phyloP scores from a whole-genome alignment of 35 echinoderm and acorn worm genomes.

The Chiridota heheva region DNA sequence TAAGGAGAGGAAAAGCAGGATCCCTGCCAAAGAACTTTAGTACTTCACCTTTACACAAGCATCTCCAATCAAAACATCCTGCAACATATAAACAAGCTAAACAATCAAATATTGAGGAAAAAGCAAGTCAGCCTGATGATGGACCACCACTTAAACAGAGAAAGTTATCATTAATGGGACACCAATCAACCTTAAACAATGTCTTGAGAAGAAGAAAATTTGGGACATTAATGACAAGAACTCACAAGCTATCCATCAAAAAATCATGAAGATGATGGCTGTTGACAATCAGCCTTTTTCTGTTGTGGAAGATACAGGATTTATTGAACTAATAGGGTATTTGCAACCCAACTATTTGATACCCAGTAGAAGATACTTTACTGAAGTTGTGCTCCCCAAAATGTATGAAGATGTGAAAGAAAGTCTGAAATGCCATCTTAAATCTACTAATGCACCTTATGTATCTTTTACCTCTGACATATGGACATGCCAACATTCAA shows the following conservation, averaged over 20 bases:
- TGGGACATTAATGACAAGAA: slow-evolving; percentile 8
- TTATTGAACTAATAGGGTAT: not conserved
- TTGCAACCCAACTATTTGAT: not conserved
- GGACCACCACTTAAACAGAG: not conserved
- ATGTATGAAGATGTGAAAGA: not conserved
- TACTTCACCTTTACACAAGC: no score
- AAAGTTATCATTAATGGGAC: not conserved
- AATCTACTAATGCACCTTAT: not conserved
- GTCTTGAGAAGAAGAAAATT: slow-evolving; percentile 2
- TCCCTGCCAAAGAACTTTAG: no score
- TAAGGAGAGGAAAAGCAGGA: no score
- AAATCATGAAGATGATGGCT: slow-evolving; percentile 16
- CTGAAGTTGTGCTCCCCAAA: slow-evolving; percentile 3
- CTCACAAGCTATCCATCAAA: not conserved
- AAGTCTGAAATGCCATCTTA: not conserved
- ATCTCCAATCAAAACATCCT: no score
- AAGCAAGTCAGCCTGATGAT: no score
- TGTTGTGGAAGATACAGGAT: not conserved
- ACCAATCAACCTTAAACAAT: not conserved
- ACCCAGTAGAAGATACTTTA: slow-evolving; percentile 23
- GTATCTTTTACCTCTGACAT: slow-evolving; percentile 15
- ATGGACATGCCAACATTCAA: not conserved
- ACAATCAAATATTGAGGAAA: no score
- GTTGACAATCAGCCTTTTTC: slow-evolving; percentile 15
- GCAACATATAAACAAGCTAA: no score